Conservation (phyloP, 2,113 vertebrate genomes). For the Paedocypris sp. region DNA sequence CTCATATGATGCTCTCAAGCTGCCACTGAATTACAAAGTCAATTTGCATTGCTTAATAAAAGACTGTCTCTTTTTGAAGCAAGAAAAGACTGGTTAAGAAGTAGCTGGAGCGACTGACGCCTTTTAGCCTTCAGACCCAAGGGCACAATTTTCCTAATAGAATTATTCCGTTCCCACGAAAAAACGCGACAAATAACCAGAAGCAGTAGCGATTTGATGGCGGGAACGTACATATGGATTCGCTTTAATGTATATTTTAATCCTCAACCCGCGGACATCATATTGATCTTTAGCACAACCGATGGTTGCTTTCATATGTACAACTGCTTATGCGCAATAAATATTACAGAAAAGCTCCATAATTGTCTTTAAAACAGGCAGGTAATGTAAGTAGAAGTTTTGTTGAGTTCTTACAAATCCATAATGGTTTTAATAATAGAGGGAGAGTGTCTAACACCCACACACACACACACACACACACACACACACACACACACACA, state of each 20-base stretch:
- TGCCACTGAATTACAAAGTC: constrained; percentile 21
- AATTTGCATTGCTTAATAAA: constrained; percentile 28
- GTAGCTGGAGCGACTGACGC: background rate
- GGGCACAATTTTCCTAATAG: constrained; percentile 1
- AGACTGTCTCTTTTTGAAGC: constrained; percentile 9
- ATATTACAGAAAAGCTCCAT: too few species aligned
- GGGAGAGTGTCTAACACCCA: too few species aligned
- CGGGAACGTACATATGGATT: too few species aligned
- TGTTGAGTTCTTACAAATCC: too few species aligned
- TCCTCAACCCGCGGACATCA: background rate
- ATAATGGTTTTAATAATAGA: too few species aligned
- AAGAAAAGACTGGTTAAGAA: background rate
- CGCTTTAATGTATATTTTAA: too few species aligned
- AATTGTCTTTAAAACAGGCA: too few species aligned
- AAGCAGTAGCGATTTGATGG: background rate
- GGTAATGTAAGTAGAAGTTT: too few species aligned
- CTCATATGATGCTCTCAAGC: constrained; percentile 3
- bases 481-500: too few species aligned
- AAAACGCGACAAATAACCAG: constrained; percentile 7
- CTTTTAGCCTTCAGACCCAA: background rate
- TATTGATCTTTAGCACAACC: background rate
- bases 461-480: too few species aligned
- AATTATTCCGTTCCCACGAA: background rate
- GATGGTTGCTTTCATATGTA: too few species aligned
- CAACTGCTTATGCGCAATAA: too few species aligned